Base-by-base conservation (phyloP, 2,888 invertebrate species). In the Drosophila barbarae region DNA sequence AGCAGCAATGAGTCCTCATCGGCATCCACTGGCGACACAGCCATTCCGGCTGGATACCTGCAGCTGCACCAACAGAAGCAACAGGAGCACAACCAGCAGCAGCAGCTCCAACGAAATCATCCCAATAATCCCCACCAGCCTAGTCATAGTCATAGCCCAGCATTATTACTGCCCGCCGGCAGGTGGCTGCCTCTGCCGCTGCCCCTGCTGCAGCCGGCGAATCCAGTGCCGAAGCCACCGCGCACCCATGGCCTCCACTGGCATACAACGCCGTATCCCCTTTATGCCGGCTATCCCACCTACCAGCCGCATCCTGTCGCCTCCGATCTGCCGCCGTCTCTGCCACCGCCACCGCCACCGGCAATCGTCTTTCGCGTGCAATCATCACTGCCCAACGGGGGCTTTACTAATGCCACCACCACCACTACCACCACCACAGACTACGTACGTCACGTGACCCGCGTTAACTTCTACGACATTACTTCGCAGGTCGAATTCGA, bases 401-500 rank as follows among this genome's bases (percentile, higher is more conserved):
- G 49, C 50, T 63, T 51, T 53, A 68, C 59, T 55, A 71, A 72
- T 69, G 55, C 53, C 46, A 51, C 36, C 67, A 80, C 82, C 69
- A 85, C 77, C 39, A 58, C 54, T 36, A 60, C 55, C 55, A 56
- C 39, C 67, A 85, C 82, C 72, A 86, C 78, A 74, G 88, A 89
- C 71, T 88, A 83, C 84, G 87, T 89, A 72, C 89, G 89, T 83
- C 89, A 90, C 88, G 88, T 90, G 87, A 90, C 90, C 83, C 88
- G 90, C 76, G 89, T 90, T 89, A 89, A 90, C 88, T 89, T 90
- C 81, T 89, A 89, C 85, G 90, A 89, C 87, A 85, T 88, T 87
- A 89, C 90, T 89, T 89, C 89, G 84, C 90, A 90, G 90, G 88
- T 89, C 85, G 89, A 94, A 93, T 88, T 85, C 73, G 87, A 86